Base-by-base conservation (phyloP, 2,888 invertebrate genomes). In the Dasypolia templi region DNA sequence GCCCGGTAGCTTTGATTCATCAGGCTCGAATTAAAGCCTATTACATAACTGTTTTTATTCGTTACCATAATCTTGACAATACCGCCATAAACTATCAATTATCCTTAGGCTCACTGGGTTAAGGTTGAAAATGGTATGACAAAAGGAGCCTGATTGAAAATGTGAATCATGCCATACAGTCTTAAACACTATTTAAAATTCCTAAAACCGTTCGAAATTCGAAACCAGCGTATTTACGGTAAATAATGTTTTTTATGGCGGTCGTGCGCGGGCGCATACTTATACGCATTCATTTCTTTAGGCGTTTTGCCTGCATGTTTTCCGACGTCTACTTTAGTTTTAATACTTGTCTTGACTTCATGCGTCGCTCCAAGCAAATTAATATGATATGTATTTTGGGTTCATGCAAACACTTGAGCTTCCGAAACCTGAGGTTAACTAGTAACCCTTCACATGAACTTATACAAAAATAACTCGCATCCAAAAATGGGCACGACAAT, bases 211-310 rank as follows among this genome's bases (percentile, higher is more conserved):
- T 90, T 90, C 83, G 89, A 87, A 90, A 89, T 90, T 89, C 86
- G 88, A 92, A 89, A 88, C 90, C 87, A 88, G 86, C 78, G 84
- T 89, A 87, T 91, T 90, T 91, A 92, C 89, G 87, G 90, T 91
- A 88, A 90, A 91, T 77, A 82, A 85, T 88, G 87, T 89, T 92
- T 87, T 90, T 88, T 87, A 89, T 88, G 89, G 85, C 74, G 83
- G 75, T 87, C 86, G 84, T 88, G 89, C 87, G 83, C 86, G 66
- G 42, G 79, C 86, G 86, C 86, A 83, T 86, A 81, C 84, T 69
- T 69, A 66, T 76, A 53, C 35, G 56, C 66, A 76, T 84, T 81
- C 55, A 75, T 72, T 75, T 74, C 64, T 70, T 65, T 72, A 35
- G 11, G 26, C 26, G 11, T 62, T 77, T 59, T 58, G 1, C 26